A percentile compares a stretch with the other conserved stretches of the same genome.
These are phyloP conservation scores for Synanthedon formicaeformis DNA, from an alignment of 2,888 invertebrate species.

Conservation along the genomic window DNA sequence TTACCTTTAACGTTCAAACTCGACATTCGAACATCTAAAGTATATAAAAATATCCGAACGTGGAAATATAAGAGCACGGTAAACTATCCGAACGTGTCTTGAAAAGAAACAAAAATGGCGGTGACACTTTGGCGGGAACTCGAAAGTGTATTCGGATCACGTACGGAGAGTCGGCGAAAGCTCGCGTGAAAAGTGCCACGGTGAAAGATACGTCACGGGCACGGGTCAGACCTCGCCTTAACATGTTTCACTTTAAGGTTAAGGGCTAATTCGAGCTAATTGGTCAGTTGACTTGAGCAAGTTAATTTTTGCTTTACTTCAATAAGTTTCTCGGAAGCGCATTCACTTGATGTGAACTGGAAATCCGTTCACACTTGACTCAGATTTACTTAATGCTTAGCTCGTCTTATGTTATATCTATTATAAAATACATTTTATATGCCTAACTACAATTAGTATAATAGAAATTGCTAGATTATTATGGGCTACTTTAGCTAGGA, in stretches of 20 bases:
- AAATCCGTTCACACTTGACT: too few species aligned
- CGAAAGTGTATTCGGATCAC: slow-evolving; percentile 4
- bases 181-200: slow-evolving; percentile 4
- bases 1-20: too few species aligned
- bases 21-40: too few species aligned
- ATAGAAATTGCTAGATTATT: too few species aligned
- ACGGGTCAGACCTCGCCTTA: not conserved
- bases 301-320: not conserved
- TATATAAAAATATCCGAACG: not conserved
- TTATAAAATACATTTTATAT: too few species aligned
- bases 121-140: not conserved
- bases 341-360: not conserved
- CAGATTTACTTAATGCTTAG: too few species aligned
- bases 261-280: not conserved
- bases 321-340: not conserved
- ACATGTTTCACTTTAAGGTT: not conserved
- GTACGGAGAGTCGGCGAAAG: slow-evolving; percentile 3
- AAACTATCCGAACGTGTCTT: not conserved
- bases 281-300: not conserved
- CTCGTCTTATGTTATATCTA: too few species aligned
- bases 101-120: not conserved
- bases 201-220: slow-evolving; percentile 1
- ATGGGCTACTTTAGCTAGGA: too few species aligned
- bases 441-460: too few species aligned
- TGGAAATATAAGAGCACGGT: not conserved